A percentile compares a stretch with the other conserved stretches of the same genome.
phyloP scores from a whole-genome alignment of 2,113 vertebrate genomes.

The Acanthochromis polyacanthus region DNA sequence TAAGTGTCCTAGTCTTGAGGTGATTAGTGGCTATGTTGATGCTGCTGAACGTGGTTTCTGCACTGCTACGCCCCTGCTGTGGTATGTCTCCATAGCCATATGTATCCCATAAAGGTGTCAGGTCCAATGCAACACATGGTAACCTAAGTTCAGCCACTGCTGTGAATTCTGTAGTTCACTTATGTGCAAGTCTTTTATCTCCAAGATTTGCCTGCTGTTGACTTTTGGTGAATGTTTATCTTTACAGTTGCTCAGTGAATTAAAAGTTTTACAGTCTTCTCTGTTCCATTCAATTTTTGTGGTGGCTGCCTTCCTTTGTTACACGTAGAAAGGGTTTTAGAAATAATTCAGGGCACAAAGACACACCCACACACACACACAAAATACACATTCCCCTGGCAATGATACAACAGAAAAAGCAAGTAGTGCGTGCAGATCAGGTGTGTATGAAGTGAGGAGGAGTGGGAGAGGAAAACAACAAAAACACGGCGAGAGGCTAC shows the following conservation, averaged over 20 bases:
- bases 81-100: slow-evolving; percentile 56
- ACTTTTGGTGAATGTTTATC: slow-evolving; percentile 11
- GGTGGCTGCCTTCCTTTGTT: neutral
- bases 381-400: slow-evolving; percentile 22
- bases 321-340: neutral
- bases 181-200: slow-evolving; percentile 37
- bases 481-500: neutral
- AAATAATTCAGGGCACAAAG: slow-evolving; percentile 3
- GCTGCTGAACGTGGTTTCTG: slow-evolving; percentile 48
- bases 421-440: slow-evolving; percentile 10
- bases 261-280: accelerated
- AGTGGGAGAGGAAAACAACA: neutral
- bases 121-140: slow-evolving; percentile 55
- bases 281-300: neutral
- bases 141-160: slow-evolving; percentile 50
- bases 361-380: neutral
- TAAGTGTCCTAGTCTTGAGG: slow-evolving; percentile 37
- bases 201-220: neutral
- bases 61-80: slow-evolving; percentile 28
- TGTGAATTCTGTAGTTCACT: slow-evolving; percentile 30
- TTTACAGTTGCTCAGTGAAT: neutral
- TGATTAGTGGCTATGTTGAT: slow-evolving; percentile 62
- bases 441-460: slow-evolving; percentile 6
- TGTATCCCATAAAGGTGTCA: slow-evolving; percentile 77
- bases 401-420: neutral